Evolutionary conservation across 2,797 vertebrate species (phyloP).

Genomic region (Podarcis siculus): DNA sequence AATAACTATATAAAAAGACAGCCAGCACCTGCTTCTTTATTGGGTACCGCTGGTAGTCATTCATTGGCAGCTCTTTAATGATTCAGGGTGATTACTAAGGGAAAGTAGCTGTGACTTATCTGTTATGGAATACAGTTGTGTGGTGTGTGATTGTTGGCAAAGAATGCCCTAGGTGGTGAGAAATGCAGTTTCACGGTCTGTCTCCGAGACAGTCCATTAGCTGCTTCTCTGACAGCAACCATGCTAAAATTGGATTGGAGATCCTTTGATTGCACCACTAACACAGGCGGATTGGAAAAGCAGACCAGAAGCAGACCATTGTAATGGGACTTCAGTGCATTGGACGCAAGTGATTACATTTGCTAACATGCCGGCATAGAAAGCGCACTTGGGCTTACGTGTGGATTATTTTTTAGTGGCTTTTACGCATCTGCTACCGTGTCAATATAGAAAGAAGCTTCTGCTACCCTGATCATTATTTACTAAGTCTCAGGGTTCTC

Average conservation of each 20-base stretch:
- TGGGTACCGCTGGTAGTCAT: slow-evolving; percentile 55
- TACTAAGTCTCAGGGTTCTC: not conserved
- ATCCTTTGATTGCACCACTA: slow-evolving; percentile 64
- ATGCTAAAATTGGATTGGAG: slow-evolving; percentile 70
- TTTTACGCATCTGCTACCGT: not conserved
- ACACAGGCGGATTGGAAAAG: slow-evolving; percentile 60
- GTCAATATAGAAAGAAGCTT: not conserved
- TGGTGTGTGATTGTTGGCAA: slow-evolving; percentile 21
- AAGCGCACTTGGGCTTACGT: slow-evolving; percentile 10
- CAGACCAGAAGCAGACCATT: slow-evolving; percentile 28
- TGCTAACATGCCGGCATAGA: slow-evolving; percentile 16
- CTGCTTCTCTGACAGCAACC: slow-evolving; percentile 62
- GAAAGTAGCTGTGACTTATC: slow-evolving; percentile 76
- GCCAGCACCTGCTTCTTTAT: slow-evolving; percentile 68
- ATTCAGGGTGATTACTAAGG: slow-evolving; percentile 76
- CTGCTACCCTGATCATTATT: not conserved
- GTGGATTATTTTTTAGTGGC: not conserved
- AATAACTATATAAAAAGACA: slow-evolving; percentile 55
- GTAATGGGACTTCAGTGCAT: not conserved
- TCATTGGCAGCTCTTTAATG: slow-evolving; percentile 73
- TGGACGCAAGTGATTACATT: slow-evolving; percentile 44
- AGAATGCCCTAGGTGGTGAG: slow-evolving; percentile 70
- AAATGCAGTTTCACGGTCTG: slow-evolving; percentile 60
- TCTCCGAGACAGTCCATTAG: slow-evolving; percentile 74
- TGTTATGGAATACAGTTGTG: slow-evolving; percentile 56